Evolutionary conservation across 2,113 vertebrate genomes (phyloP).

Genomic region (Tamias sibiricus): DNA sequence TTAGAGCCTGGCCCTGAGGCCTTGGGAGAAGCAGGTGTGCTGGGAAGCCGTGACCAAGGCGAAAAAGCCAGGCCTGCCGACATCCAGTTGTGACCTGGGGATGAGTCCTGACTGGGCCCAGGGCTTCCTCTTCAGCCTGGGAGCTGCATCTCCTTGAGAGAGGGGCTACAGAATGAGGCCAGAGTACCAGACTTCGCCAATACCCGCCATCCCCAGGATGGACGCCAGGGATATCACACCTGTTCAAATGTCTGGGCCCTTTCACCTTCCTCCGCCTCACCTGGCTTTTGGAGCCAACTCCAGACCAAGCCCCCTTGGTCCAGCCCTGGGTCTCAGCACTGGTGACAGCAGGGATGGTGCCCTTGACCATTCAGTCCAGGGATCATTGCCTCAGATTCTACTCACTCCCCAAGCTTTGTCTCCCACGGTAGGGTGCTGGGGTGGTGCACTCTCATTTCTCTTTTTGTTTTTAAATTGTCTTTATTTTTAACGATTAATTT

Average conservation of each 20-base stretch:
- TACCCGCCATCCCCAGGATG: neutral
- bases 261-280: neutral
- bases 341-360: neutral
- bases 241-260: neutral
- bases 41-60: neutral
- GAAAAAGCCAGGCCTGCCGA: too few species aligned
- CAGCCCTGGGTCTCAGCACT: neutral
- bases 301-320: neutral
- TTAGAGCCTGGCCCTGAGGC: too few species aligned
- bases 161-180: too few species aligned
- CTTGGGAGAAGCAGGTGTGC: neutral
- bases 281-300: neutral
- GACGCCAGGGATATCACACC: too few species aligned
- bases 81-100: neutral
- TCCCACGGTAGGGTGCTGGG: conserved; percentile 77
- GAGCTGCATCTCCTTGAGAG: too few species aligned
- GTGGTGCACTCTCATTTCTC: neutral
- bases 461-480: neutral
- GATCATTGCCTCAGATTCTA: neutral
- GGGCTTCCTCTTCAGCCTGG: too few species aligned
- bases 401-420: neutral
- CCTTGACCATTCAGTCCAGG: neutral
- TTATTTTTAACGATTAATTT: neutral
- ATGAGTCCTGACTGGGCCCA: neutral
- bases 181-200: neutral